Conservation (phyloP, 2,888 invertebrate genomes). For the Eristalis arbustorum region DNA sequence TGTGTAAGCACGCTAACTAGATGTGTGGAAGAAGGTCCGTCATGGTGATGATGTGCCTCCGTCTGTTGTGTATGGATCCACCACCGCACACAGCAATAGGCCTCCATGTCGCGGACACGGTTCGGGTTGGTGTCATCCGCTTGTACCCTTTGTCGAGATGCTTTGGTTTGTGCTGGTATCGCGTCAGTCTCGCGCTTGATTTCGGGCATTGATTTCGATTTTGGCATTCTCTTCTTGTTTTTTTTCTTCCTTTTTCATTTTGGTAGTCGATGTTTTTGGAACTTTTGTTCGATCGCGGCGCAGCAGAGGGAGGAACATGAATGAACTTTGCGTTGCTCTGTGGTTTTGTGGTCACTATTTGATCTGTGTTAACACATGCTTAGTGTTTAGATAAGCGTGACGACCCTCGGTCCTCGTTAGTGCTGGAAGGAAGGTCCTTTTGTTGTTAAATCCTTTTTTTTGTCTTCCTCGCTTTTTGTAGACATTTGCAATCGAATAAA, state of each 20-base stretch:
- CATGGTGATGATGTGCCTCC: slow-evolving; percentile 55
- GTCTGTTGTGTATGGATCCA: slow-evolving; percentile 25
- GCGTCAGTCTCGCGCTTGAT: slow-evolving; percentile 67
- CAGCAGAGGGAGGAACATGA: slow-evolving; percentile 47
- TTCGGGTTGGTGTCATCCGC: slow-evolving; percentile 53
- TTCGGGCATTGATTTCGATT: slow-evolving; percentile 63
- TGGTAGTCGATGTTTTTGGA: slow-evolving; percentile 43
- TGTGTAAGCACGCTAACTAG: slow-evolving; percentile 69
- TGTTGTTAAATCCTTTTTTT: background rate
- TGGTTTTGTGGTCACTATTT: slow-evolving; percentile 65
- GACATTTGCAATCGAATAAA: slow-evolving; percentile 58
- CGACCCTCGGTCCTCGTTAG: slow-evolving; percentile 56
- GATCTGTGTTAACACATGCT: slow-evolving; percentile 69
- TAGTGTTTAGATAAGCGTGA: slow-evolving; percentile 66
- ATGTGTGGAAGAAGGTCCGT: slow-evolving; percentile 45
- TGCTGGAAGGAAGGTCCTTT: slow-evolving; percentile 17
- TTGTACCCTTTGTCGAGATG: slow-evolving; percentile 25
- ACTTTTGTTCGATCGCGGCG: slow-evolving; percentile 41
- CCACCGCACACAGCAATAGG: slow-evolving; percentile 45
- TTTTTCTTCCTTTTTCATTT: background rate
- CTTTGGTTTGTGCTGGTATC: slow-evolving; percentile 51
- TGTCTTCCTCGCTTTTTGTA: background rate
- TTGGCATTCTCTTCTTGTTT: background rate
- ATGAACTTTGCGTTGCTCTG: slow-evolving; percentile 56
- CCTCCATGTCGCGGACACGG: background rate